phyloP scores from a whole-genome alignment of 2,113 vertebrate genomes.

The Nothobranchius kuhntae region DNA sequence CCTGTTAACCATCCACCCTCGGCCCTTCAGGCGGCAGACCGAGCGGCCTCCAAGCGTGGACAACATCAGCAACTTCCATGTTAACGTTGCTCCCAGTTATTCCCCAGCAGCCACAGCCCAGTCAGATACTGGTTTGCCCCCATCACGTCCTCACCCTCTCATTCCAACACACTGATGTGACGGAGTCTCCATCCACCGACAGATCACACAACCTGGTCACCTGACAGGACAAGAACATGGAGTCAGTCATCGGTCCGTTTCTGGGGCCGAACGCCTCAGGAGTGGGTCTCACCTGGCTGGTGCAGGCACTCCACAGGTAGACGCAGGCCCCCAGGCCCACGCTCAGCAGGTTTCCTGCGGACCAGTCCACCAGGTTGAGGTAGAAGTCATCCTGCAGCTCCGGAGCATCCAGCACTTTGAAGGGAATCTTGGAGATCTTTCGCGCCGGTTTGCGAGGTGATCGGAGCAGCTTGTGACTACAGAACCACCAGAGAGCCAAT shows the following conservation, averaged over 20 bases:
- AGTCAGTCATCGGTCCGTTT: no score
- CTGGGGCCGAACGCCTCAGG: no score
- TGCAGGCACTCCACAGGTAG: conserved; percentile 98
- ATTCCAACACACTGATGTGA: conserved; percentile 97
- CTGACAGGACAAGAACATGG: conserved; percentile 63
- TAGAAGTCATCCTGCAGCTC: conserved; percentile 99
- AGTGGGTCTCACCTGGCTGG: conserved; percentile 87
- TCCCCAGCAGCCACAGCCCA: no score
- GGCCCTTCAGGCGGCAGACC: no score
- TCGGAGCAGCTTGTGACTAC: conserved; percentile 92
- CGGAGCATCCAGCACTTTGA: conserved; percentile 96
- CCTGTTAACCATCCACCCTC: no score
- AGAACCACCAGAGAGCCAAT: not conserved
- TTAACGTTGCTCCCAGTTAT: no score
- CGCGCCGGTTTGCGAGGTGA: conserved; percentile 95
- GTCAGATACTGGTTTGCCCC: no score
- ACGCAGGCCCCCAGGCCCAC: conserved; percentile 97
- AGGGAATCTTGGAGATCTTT: conserved; percentile 99
- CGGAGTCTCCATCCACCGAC: conserved; percentile 96
- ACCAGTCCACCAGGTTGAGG: conserved; percentile 99
- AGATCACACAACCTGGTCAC: conserved; percentile 96
- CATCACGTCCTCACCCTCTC: conserved; percentile 87
- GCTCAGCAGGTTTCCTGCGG: conserved; percentile 93
- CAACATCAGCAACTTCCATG: no score
- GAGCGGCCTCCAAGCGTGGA: no score